Percentiles rank a stretch among this genome's conserved stretches.
phyloP scores from a whole-genome alignment of 2,888 invertebrate genomes.

The Trissoscelio sp. region DNA sequence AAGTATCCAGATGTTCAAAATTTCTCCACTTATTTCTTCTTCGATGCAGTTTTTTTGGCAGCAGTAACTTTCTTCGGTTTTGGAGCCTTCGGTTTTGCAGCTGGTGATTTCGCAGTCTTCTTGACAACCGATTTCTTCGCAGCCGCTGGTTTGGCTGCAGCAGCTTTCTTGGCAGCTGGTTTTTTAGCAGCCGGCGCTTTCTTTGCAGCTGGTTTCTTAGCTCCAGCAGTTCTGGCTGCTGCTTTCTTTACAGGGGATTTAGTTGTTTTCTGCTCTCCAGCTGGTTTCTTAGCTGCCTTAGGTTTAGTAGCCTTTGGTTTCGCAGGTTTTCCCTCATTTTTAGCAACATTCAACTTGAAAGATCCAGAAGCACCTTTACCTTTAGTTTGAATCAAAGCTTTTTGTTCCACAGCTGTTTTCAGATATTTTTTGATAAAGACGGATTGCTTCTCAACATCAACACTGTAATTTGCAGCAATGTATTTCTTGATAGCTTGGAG shows the following conservation, averaged over 20 bases:
- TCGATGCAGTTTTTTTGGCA: background rate
- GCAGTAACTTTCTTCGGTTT: background rate
- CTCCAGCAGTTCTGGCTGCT: no score
- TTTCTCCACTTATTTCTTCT: constrained; percentile 2
- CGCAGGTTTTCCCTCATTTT: constrained; percentile 43
- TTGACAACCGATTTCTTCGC: constrained; percentile 28
- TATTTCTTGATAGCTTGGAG: constrained; percentile 87
- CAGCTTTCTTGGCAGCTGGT: constrained; percentile 42
- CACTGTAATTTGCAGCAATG: constrained; percentile 85
- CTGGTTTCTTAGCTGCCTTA: constrained; percentile 19
- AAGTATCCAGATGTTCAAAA: no score
- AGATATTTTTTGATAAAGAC: constrained; percentile 86
- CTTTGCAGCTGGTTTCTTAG: constrained; percentile 66
- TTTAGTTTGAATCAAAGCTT: constrained; percentile 85
- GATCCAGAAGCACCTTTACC: constrained; percentile 85
- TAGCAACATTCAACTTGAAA: background rate
- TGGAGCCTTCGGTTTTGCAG: background rate
- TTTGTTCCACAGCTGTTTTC: constrained; percentile 85
- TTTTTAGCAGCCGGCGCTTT: constrained; percentile 71
- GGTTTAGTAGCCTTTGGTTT: constrained; percentile 66
- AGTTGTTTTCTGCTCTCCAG: constrained; percentile 70
- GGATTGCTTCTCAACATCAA: constrained; percentile 85
- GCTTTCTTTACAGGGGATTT: constrained; percentile 73
- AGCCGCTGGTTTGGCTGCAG: constrained; percentile 45
- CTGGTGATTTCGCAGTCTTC: background rate